Base-by-base conservation (phyloP, 1,140 invertebrate genomes). In the Panulirus ornatus region DNA sequence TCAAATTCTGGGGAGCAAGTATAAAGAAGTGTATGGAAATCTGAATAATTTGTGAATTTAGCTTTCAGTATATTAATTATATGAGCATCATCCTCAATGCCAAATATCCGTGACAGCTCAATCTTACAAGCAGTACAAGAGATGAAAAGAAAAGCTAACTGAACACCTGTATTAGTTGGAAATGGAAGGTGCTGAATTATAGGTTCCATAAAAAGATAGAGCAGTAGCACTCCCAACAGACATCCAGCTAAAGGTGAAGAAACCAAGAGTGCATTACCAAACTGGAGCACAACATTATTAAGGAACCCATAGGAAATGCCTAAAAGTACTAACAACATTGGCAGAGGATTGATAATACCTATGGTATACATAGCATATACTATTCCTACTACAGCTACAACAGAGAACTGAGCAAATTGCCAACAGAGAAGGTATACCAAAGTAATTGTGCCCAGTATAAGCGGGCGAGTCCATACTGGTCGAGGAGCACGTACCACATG, bases 1-100 rank as follows among this genome's bases (percentile, higher is more conserved):
- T 97, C 96, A 94, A 98, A 98, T 92, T 97, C 97, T 0, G 95
- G 94, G 1, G 97, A 96, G 94, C 97, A 98, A 0, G 97, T 97
- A 92, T 98, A 98, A 16, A 98, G 94, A 92, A 97, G 93, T 0
- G 97, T 97, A 93, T 98, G 97, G 93, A 98, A 98, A 92, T 96
- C 96, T 92, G 95, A 95, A 93, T 96, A 97, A 92, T 95, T 94
- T 0, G 95, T 95, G 66, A 98, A 95, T 93, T 98, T 98, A 0
- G 97, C 95, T 83, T 94, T 95, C 0, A 98, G 93, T 66, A 98
- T 95, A 91, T 97, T 96, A 93, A 96, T 96, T 66, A 98, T 95
- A 93, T 98, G 97, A 40, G 95, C 95, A 94, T 96, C 96, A 94
- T 96, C 95, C 66, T 94, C 93, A 66, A 95, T 93, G 19, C 93